A percentile compares a stretch with the other conserved stretches of the same genome.
Conservation (phyloP, 2,113 vertebrate genomes). For the Pachypanchax playfairii region DNA sequence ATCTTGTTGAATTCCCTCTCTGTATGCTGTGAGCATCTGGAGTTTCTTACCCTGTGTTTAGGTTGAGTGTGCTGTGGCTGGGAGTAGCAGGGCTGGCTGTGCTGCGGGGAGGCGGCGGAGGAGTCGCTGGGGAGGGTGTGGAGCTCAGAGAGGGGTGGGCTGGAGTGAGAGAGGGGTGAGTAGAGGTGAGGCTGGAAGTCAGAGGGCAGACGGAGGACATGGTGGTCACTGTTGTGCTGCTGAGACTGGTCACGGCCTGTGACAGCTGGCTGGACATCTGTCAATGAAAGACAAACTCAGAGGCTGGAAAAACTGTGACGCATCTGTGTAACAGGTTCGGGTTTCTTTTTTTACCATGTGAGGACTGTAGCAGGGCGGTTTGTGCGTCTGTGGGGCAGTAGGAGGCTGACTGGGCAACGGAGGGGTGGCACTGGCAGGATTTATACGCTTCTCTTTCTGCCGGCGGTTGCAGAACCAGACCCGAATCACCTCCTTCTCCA, state of each 20-base stretch:
- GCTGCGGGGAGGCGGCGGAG: constrained; percentile 86
- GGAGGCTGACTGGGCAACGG: constrained; percentile 83
- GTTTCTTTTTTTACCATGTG: constrained; percentile 82
- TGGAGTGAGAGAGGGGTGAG: constrained; percentile 82
- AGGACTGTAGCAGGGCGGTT: constrained; percentile 85
- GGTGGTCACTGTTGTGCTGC: constrained; percentile 90
- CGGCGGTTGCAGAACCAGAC: constrained; percentile 95
- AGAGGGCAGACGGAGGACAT: constrained; percentile 87
- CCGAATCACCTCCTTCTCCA: constrained; percentile 95
- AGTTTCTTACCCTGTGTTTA: constrained; percentile 86
- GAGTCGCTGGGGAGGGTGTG: constrained; percentile 84
- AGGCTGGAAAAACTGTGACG: constrained; percentile 12
- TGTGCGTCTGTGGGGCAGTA: constrained; percentile 83
- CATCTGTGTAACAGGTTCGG: constrained; percentile 59
- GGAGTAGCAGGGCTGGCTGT: constrained; percentile 88
- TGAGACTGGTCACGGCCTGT: constrained; percentile 88
- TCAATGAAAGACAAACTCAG: constrained; percentile 20
- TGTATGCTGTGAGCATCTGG: neutral
- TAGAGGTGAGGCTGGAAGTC: constrained; percentile 84
- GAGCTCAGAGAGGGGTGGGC: constrained; percentile 82
- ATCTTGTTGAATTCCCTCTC: neutral
- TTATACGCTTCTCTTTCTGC: constrained; percentile 94
- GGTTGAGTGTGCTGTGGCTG: constrained; percentile 86
- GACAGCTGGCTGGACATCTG: constrained; percentile 83
- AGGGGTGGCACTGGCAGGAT: constrained; percentile 89